Conservation (phyloP, 2,888 invertebrate genomes). For the Diaprepes abbreviatus region DNA sequence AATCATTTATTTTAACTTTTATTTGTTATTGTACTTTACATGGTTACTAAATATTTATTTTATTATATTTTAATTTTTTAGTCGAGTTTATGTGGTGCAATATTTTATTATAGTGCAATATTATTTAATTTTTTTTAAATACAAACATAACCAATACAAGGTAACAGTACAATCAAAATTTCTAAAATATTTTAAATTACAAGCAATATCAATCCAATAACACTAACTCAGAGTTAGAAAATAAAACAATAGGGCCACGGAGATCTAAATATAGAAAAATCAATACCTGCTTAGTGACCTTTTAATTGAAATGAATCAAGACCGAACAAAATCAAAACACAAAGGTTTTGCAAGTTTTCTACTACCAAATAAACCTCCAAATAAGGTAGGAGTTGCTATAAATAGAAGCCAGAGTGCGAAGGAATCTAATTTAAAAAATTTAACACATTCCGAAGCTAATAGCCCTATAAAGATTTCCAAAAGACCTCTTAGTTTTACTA, state of each 20-base stretch:
- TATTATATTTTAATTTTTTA: neutral
- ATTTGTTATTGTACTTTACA: neutral
- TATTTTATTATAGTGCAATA: slow-evolving; percentile 11
- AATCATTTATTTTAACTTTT: slow-evolving; percentile 5
- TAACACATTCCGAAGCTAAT: slow-evolving; percentile 57
- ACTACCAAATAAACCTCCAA: slow-evolving; percentile 64
- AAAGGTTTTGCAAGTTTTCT: slow-evolving; percentile 63
- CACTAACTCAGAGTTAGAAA: neutral
- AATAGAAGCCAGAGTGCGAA: slow-evolving; percentile 60
- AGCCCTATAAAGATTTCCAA: slow-evolving; percentile 59
- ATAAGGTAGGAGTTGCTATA: slow-evolving; percentile 65
- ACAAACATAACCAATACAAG: slow-evolving; percentile 20
- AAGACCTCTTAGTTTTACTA: slow-evolving; percentile 65
- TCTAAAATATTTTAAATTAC: slow-evolving; percentile 2
- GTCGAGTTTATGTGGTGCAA: neutral
- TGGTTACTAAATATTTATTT: neutral
- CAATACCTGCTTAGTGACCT: slow-evolving; percentile 49
- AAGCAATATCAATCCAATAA: neutral
- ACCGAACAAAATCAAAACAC: slow-evolving; percentile 60
- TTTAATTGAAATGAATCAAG: slow-evolving; percentile 57
- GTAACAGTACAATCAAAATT: slow-evolving; percentile 19
- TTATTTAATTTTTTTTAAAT: slow-evolving; percentile 14
- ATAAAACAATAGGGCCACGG: slow-evolving; percentile 16
- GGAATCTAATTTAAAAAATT: slow-evolving; percentile 49
- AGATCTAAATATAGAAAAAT: slow-evolving; percentile 53